These are phyloP conservation scores for Rhagonycha lutea DNA, from an alignment of 2,888 invertebrate species.

Conservation along the genomic window DNA sequence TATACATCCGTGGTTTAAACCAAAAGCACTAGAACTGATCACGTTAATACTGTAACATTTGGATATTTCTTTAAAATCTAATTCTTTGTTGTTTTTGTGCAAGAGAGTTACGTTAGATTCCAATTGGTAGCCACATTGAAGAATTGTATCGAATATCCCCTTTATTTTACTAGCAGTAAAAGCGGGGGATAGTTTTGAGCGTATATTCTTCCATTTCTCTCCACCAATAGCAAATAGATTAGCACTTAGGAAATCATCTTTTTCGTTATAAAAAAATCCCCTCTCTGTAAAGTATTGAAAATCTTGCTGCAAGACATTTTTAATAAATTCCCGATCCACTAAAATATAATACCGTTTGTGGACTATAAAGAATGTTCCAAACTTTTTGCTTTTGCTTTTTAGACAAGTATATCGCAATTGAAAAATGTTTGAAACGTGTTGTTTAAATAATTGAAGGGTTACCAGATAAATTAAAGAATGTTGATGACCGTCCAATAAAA, in stretches of 20 bases:
- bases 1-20: too few relatives aligned
- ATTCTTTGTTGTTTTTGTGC: not conserved
- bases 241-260: conserved; percentile 61
- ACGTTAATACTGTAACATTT: conserved; percentile 62
- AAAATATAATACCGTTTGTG: not conserved
- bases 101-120: not conserved
- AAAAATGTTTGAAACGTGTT: too few relatives aligned
- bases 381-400: too few relatives aligned
- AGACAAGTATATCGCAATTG: too few relatives aligned
- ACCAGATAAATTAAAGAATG: too few relatives aligned
- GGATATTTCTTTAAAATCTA: conserved; percentile 53
- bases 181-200: conserved; percentile 64
- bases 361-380: too few relatives aligned
- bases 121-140: conserved; percentile 44
- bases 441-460: too few relatives aligned
- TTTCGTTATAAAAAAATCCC: conserved; percentile 61
- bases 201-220: conserved; percentile 63
- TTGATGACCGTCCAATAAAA: too few relatives aligned
- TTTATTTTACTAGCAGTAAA: conserved; percentile 70
- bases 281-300: conserved; percentile 66
- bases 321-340: conserved; percentile 39
- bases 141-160: conserved; percentile 62
- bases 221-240: conserved; percentile 62
- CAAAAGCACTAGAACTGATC: conserved; percentile 62
- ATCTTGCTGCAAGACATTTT: conserved; percentile 60